phyloP scores from a whole-genome alignment of 2,797 vertebrate genomes.

The Sebastes vulpes region DNA sequence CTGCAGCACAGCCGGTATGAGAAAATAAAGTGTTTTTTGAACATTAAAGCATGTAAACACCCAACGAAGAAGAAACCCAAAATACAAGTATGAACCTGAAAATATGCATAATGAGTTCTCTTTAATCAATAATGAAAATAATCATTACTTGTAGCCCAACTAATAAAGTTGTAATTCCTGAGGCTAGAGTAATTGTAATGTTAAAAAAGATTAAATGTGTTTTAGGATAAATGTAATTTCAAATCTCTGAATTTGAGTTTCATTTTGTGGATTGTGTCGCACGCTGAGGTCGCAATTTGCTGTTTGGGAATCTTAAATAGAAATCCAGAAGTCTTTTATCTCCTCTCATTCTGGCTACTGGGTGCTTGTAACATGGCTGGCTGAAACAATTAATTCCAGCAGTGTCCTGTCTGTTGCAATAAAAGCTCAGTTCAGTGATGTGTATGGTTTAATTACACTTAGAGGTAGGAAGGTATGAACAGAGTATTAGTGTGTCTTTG shows the following conservation, averaged over 20 bases:
- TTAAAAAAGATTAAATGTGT: not conserved
- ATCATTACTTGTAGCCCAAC: too few species aligned
- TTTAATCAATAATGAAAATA: too few species aligned
- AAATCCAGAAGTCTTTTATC: not conserved
- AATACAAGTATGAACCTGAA: too few species aligned
- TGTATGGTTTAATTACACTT: slow-evolving; percentile 62
- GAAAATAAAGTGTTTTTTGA: too few species aligned
- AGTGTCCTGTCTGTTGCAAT: slow-evolving; percentile 57
- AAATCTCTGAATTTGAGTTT: not conserved
- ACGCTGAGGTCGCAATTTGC: not conserved
- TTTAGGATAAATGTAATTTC: not conserved
- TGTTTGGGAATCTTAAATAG: not conserved
- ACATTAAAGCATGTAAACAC: too few species aligned
- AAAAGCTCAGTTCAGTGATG: slow-evolving; percentile 40
- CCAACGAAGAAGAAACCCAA: too few species aligned
- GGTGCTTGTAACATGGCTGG: not conserved
- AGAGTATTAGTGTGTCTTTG: not conserved
- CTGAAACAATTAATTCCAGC: slow-evolving; percentile 57
- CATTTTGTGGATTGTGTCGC: not conserved
- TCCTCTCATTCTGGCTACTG: not conserved
- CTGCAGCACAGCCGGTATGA: too few species aligned
- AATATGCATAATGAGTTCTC: too few species aligned
- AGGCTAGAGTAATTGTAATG: not conserved
- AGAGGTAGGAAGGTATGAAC: slow-evolving; percentile 12
- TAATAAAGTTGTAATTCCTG: not conserved